Evolutionary conservation across 2,888 invertebrate species (phyloP).

Genomic region (Meliscaeva auricollis): DNA sequence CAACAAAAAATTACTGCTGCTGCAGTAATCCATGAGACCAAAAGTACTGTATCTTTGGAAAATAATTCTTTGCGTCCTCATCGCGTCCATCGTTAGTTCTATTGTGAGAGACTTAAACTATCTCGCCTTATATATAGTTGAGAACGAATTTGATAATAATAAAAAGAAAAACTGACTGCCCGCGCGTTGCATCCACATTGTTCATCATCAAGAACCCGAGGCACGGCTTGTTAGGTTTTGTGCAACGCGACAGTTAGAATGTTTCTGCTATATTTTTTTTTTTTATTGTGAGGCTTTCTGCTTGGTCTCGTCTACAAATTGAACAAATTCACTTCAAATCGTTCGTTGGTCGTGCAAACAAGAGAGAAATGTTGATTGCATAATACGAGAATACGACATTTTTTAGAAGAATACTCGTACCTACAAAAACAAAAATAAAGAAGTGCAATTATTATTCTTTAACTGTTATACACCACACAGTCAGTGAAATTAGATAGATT

Average conservation of each 20-base stretch:
- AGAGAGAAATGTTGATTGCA: constrained; percentile 56
- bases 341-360: neutral
- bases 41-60: constrained; percentile 57
- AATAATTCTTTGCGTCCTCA: constrained; percentile 30
- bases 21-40: constrained; percentile 59
- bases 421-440: constrained; percentile 30
- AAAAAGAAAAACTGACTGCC: constrained; percentile 35
- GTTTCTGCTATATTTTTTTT: constrained; percentile 41
- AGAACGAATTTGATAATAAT: constrained; percentile 1
- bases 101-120: constrained; percentile 45
- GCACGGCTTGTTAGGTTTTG: constrained; percentile 71
- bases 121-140: constrained; percentile 2
- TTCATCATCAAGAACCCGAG: constrained; percentile 52
- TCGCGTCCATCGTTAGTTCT: constrained; percentile 39
- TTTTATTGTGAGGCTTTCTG: constrained; percentile 42
- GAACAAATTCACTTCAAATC: constrained; percentile 53
- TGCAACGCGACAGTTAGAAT: constrained; percentile 73
- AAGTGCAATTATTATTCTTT: constrained; percentile 41
- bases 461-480: neutral
- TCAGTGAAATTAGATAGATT: constrained; percentile 46
- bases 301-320: constrained; percentile 72
- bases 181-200: constrained; percentile 42
- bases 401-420: neutral
- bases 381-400: constrained; percentile 43
- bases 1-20: constrained; percentile 16